Evolutionary conservation across 2,888 invertebrate species (phyloP), one percentile per base, ranked within the genome.

Genomic region (Netelia virgata): DNA sequence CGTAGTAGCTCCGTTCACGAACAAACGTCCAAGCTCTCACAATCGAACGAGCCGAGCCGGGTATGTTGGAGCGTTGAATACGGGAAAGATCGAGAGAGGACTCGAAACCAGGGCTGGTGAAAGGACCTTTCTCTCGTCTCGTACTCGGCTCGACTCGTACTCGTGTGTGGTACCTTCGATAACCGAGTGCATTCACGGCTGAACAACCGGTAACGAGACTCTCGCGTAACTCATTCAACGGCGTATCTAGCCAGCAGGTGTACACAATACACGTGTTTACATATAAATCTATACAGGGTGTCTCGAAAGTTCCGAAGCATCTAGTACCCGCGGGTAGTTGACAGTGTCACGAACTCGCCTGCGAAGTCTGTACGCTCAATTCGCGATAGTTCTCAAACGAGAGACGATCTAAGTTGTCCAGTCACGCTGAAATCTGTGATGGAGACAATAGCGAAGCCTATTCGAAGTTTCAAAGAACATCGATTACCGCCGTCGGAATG

Each of bases 111-210:
- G 36, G 59, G 41, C 61, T 41, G 82, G 84, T 84, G 84, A 86
- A 86, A 86, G 84, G 86, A 50, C 76, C 84, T 86, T 86, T 86
- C 86, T 84, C 76, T 78, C 66, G 23, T 50, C n/a, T 28, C 6
- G n/a, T 72, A 55, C n/a, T 20, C 11, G 72, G 50, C n/a, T 61
- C 11, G 8, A 55, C 59, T 41, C 9, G 53, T 43, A 36, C 59
- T 23, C 8, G 47, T 57, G n/a, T 18, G 36, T 11, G 57, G 43
- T 78, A 66, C 36, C 36, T 36, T 36, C 81, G 81, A 84, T 72
- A 84, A 75, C 66, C 73, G 59, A 20, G 16, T 18, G 55, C 80
- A 59, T 64, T 64, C 66, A 68, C 8, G 64, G 75, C 64, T 74
- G 59, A 28, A 73, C 83, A 83, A 69, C 81, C 64, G 74, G 68